These are phyloP conservation scores for Mongoloraphidia duomilia DNA, from an alignment of 2,888 invertebrate species.

Conservation along the genomic window DNA sequence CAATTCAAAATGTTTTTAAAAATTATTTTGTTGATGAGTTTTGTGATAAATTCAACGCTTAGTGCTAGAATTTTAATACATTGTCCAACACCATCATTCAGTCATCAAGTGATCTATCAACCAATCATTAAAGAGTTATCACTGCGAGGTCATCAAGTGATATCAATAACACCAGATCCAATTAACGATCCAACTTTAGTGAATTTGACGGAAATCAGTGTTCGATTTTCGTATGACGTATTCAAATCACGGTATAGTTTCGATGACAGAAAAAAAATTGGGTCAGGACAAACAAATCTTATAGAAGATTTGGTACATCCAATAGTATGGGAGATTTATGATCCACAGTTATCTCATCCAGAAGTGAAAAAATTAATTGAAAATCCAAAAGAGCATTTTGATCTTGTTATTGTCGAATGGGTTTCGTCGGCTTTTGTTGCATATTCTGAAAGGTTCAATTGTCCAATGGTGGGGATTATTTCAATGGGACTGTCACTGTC, in stretches of 20 bases:
- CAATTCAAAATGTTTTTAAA: no score
- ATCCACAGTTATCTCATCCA: conserved; percentile 8
- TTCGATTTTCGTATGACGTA: conserved; percentile 20
- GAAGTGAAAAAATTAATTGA: conserved; percentile 8
- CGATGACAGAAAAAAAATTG: neutral
- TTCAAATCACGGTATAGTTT: conserved; percentile 8
- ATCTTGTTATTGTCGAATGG: conserved; percentile 19
- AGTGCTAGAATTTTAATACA: conserved; percentile 26
- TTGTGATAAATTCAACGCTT: no score
- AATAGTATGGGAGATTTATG: conserved; percentile 4
- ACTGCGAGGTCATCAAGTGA: conserved; percentile 31
- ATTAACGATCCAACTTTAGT: conserved; percentile 7
- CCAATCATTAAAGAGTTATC: conserved; percentile 28
- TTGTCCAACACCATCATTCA: conserved; percentile 29
- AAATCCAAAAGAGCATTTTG: conserved; percentile 16
- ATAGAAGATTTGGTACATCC: no score
- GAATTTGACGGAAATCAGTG: conserved; percentile 29
- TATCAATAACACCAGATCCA: conserved; percentile 30
- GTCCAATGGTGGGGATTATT: conserved; percentile 18
- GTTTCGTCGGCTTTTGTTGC: conserved; percentile 8
- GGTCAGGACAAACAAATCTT: no score
- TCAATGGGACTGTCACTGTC: conserved; percentile 6
- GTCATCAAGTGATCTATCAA: conserved; percentile 32
- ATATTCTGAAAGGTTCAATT: conserved; percentile 17
- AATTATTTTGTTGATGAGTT: no score